Base-by-base conservation (phyloP, 2,113 vertebrate genomes). In the Protomyctophum bolini region DNA sequence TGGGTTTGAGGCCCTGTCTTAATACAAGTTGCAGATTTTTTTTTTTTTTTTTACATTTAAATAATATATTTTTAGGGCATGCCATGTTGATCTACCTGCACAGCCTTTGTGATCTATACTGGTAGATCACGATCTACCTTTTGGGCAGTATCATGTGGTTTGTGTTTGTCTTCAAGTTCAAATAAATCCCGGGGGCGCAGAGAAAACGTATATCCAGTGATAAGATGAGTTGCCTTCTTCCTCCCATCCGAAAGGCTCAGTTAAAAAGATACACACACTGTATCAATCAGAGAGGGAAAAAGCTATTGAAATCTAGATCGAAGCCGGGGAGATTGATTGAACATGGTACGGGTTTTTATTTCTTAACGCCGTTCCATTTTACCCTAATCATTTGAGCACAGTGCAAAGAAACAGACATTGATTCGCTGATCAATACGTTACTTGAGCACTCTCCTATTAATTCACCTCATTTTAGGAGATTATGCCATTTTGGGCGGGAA, bases 351-450 rank as follows among this genome's bases (percentile, higher is more conserved):
- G 2, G 12, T 80, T 57, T 70, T 70, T n/a, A 47, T 70, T 75
- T 51, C 46, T 76, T 48, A 75, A 63, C 50, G 63, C 68, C 47
- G 66, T 80, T 78, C 58, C 63, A 82, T 84, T 85, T 81, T 48
- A 68, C 48, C 54, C 70, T 56, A 79, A 84, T 82, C 77, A 83
- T 78, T 63, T 69, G 46, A 84, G 79, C 69, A 57, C 1, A 6
- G 58, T 52, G 74, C 74, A 72, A 79, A 84, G 79, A 73, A 87
- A 73, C 71, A 67, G 68, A 49, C 67, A 88, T 87, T 12, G 82
- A 91, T 90, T 83, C 54, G 70, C 65, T 49, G 75, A 89, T 91
- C 87, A 80, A 90, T 87, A 87, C 41, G 58, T 87, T 81, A 81
- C 85, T 81, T 71, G 73, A 87, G 76, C 58, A 66, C 49, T 59